Evolutionary conservation across 2,113 vertebrate species (phyloP).

Genomic region (Parotia lawesii): DNA sequence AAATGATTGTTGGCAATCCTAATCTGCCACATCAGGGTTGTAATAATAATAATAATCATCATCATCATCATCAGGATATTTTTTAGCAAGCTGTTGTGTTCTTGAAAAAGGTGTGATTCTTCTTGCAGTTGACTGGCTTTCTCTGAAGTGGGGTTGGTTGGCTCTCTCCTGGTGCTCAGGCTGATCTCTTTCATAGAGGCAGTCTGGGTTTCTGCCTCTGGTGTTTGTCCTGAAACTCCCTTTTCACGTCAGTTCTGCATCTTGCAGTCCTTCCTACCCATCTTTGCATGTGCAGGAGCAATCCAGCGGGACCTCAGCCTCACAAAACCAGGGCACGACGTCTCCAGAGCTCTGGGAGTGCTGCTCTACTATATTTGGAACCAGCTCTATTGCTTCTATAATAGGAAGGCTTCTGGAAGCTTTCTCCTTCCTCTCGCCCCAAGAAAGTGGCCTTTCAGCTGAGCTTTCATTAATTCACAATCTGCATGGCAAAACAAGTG

Average conservation of each 20-base stretch:
- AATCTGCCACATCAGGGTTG: background rate
- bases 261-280: background rate
- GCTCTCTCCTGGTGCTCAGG: background rate
- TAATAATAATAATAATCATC: background rate
- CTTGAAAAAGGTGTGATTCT: background rate
- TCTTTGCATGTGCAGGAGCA: background rate
- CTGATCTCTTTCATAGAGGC: background rate
- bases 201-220: background rate
- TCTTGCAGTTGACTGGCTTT: background rate
- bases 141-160: background rate
- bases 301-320: background rate
- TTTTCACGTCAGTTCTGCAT: background rate
- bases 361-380: constrained; percentile 58
- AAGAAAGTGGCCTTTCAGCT: constrained; percentile 42
- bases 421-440: background rate
- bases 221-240: background rate
- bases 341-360: constrained; percentile 23
- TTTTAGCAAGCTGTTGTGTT: background rate
- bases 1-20: background rate
- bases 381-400: constrained; percentile 44
- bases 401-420: constrained; percentile 51
- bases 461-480: background rate
- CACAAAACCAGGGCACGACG: background rate
- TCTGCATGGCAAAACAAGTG: background rate
- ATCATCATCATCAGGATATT: background rate